phyloP scores from a whole-genome alignment of 2,113 vertebrate species.

The Gasterosteus nipponicus region DNA sequence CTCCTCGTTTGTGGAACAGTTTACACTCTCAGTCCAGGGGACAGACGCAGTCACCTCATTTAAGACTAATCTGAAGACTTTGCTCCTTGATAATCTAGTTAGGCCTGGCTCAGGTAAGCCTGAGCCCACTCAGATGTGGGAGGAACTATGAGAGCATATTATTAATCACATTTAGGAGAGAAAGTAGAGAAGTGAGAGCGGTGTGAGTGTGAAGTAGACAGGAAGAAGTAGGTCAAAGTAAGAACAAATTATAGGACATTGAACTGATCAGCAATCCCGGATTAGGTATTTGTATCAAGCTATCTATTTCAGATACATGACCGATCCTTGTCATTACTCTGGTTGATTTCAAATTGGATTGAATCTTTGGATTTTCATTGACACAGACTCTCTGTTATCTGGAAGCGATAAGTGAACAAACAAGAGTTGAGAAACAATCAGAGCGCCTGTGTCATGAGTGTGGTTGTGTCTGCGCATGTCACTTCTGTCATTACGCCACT shows the following conservation, averaged over 20 bases:
- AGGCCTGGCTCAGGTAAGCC: too few species aligned
- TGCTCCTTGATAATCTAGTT: too few species aligned
- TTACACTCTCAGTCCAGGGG: too few species aligned
- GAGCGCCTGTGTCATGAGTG: neutral
- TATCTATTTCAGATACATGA: neutral
- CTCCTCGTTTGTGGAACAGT: too few species aligned
- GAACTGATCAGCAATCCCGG: neutral
- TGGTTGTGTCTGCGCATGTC: conserved; percentile 6
- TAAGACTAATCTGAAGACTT: too few species aligned
- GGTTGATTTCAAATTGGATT: neutral
- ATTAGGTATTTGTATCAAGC: neutral
- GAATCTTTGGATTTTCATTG: conserved; percentile 40
- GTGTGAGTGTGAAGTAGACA: neutral
- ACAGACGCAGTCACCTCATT: too few species aligned
- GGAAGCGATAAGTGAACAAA: conserved; percentile 51
- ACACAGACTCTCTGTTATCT: conserved; percentile 60
- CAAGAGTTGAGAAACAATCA: conserved; percentile 54
- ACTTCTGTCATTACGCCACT: neutral
- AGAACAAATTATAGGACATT: neutral
- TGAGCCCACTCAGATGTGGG: conserved; percentile 10
- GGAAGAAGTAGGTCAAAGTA: neutral
- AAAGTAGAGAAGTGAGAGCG: neutral
- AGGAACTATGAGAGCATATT: neutral
- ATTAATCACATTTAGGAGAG: conserved; percentile 21
- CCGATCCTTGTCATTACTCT: neutral